Evolutionary conservation across 2,888 invertebrate species (phyloP), one percentile per base, ranked within the genome.

Genomic region (Dryobota labecula): DNA sequence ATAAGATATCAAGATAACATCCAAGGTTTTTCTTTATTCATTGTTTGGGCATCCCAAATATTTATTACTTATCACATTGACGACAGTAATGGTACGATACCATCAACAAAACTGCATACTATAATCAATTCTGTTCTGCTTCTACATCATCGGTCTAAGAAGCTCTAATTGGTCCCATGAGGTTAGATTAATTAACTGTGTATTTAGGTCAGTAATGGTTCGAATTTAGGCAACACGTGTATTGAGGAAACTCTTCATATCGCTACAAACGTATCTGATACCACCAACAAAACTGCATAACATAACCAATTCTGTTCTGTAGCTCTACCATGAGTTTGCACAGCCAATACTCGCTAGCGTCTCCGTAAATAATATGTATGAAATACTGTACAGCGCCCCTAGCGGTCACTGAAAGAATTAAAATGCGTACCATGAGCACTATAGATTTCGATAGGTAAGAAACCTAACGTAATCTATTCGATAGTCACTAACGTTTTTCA

Each of bases 151-250:
- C 33, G 38, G 41, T 57, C 9, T 49, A 54, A 72, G 53, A 60
- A 54, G 63, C 33, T 64, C 49, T 54, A 80, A 73, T 75, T 80
- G 33, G 49, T 69, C 61, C 13, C 56, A 53, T 18, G 61, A 65
- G 56, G 51, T 61, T 61, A 33, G 27, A 51, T 56, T 45, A 77
- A 77, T 74, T 56, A 77, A 49, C 43, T 33, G 15, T 43, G 30
- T 38, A 41, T 56, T 7, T 49, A 24, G 47, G 24, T 38, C 71
- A 38, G 13, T 56, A 49, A 56, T 70, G 24, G 27, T 45, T 43
- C 49, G 30, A 70, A 60, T 61, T 77, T 78, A 43, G 47, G 54
- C 24, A 43, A 43, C 54, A 69, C n/a, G 27, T 54, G 57, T 70
- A 33, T 57, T 45, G 18, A 1, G 41, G n/a, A 30, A 18, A 47